Percentiles rank a stretch among this genome's conserved stretches.
Conservation (phyloP, 2,113 vertebrate genomes). For the Fregata magnificens region DNA sequence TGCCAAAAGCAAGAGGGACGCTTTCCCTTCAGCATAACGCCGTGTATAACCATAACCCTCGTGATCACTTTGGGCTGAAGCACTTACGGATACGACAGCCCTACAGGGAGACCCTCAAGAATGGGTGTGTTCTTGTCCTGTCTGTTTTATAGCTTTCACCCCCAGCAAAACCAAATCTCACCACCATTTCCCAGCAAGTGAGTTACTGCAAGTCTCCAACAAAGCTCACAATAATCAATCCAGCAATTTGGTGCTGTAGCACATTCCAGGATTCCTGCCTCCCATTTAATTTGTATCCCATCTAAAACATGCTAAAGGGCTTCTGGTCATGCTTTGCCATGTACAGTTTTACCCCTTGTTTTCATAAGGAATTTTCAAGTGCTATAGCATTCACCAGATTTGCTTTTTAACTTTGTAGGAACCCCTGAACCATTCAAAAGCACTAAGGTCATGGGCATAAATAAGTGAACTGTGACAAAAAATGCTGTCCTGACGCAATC, state of each 20-base stretch:
- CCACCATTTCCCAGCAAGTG: background rate
- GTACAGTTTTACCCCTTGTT: background rate
- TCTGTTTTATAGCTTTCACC: background rate
- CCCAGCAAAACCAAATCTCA: background rate
- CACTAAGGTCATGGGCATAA: background rate
- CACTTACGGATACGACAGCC: background rate
- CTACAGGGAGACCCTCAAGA: background rate
- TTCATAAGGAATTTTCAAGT: background rate
- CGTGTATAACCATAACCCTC: fast-evolving
- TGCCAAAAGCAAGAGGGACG: background rate
- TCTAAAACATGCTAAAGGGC: background rate
- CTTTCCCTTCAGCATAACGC: background rate
- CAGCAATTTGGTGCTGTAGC: background rate
- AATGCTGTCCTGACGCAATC: background rate
- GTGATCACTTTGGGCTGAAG: background rate
- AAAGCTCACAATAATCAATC: background rate
- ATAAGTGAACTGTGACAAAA: background rate
- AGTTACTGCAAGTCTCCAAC: background rate
- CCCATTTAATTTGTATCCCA: background rate
- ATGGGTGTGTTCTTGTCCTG: background rate
- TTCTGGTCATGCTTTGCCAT: background rate
- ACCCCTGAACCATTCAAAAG: background rate
- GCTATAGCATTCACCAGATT: background rate
- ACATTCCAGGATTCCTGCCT: background rate
- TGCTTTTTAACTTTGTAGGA: background rate